Evolutionary conservation across 2,113 vertebrate genomes (phyloP).

Genomic region (Cavia porcellus): DNA sequence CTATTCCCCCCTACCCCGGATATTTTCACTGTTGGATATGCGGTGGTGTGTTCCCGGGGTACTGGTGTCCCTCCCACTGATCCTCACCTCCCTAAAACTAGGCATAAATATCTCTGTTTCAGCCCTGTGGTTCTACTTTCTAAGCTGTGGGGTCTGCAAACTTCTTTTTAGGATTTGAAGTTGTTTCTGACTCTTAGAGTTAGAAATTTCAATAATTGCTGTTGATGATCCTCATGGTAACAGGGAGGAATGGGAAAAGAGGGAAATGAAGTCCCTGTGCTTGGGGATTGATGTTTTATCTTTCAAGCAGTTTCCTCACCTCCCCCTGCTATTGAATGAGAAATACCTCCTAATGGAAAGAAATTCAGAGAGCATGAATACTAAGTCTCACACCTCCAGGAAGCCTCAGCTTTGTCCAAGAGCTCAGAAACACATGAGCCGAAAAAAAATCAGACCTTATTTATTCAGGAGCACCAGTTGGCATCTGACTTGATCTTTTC

Average conservation of each 20-base stretch:
- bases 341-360: not conserved
- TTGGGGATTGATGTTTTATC: not conserved
- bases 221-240: not conserved
- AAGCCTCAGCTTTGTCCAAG: not conserved
- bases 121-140: not conserved
- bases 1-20: not conserved
- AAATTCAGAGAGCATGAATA: not conserved
- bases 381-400: not conserved
- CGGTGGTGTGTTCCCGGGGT: not conserved
- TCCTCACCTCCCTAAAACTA: conserved; percentile 53
- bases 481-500: not conserved
- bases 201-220: not conserved
- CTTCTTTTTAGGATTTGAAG: not conserved
- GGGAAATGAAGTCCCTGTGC: not conserved
- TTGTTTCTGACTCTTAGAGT: not conserved
- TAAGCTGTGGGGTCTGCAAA: not conserved
- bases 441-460: not conserved
- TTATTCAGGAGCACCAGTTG: fast-evolving
- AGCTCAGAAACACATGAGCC: not conserved
- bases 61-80: conserved; percentile 49
- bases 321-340: not conserved
- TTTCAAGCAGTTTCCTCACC: conserved; percentile 13
- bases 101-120: not conserved
- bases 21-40: not conserved
- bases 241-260: not conserved